Evolutionary conservation across 2,113 vertebrate species (phyloP), one percentile per base, ranked within the genome.

Genomic region (Lagopus leucura): DNA sequence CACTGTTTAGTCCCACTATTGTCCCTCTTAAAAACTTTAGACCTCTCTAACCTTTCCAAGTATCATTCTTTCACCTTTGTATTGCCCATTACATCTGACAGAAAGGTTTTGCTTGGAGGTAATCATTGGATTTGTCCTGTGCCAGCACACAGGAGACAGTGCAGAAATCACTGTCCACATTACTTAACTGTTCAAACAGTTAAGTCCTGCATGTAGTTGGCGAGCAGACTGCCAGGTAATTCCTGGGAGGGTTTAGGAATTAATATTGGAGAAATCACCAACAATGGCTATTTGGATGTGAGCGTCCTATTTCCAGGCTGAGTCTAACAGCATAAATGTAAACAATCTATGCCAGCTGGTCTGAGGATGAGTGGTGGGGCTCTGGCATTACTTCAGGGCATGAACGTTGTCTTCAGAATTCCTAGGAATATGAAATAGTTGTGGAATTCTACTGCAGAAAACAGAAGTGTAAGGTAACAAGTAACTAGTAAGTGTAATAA

Each of bases 401-500:
- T 42, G 55, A 64, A 24, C 45, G 25, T 24, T 70, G 32, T 17
- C 16, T 67, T 69, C 54, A 84, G 73, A 30, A 28, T 93, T 77
- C 66, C 70, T 60, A 30, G 30, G 71, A 11, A 14, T 19, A 22
- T 40, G n/a, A 64, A 82, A 34, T 0, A 7, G 38, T 5, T 13
- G 4, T 42, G 48, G 27, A 76, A 55, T 92, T 87, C 66, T 79
- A 5, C 22, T 50, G 38, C 30, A 69, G 32, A 88, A 92, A 83
- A 20, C 32, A 57, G 1, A 88, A 64, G 11, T 2, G 11, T 5
- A 11, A 15, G n/a, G 27, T 60, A 43, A 89, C 28, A 38, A 64
- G 63, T 67, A 95, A 94, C 79, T 84, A 63, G 75, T 63, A 76
- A 30, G 16, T 67, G 24, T 61, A 85, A 84, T 47, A 77, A 84